Percentiles rank a stretch among this genome's conserved stretches.
Evolutionary conservation across 2,888 invertebrate genomes (phyloP).

Genomic region (Zele albiditarsus): DNA sequence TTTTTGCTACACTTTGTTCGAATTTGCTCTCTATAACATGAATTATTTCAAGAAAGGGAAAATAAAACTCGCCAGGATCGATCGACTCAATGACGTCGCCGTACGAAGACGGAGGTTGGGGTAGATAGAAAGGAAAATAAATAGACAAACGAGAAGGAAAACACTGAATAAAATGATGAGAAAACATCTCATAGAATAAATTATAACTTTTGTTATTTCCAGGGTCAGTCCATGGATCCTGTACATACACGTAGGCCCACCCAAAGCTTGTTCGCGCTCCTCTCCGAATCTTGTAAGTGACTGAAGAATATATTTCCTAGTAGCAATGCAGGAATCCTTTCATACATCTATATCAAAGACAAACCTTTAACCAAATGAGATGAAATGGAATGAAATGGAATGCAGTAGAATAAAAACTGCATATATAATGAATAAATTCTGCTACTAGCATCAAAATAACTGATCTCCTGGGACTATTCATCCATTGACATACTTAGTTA

Average conservation of each 20-base stretch:
- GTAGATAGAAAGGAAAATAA: neutral
- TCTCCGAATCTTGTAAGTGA: conserved; percentile 58
- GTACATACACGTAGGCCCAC: conserved; percentile 47
- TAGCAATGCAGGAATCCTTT: neutral
- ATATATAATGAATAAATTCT: no score
- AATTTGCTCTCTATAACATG: neutral
- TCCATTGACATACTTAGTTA: no score
- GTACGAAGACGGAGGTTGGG: neutral
- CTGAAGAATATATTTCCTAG: conserved; percentile 31
- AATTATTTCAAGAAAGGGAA: neutral
- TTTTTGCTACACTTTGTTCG: neutral
- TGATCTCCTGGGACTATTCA: no score
- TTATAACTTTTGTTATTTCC: conserved; percentile 53
- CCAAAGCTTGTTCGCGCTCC: conserved; percentile 30
- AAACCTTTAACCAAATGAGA: no score
- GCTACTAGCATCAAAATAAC: no score
- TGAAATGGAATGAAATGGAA: no score
- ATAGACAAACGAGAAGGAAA: neutral
- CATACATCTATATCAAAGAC: neutral
- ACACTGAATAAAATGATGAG: neutral
- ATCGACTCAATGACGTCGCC: neutral
- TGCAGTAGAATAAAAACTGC: no score
- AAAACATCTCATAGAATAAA: conserved; percentile 52
- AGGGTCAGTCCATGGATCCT: conserved; percentile 58
- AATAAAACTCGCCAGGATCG: neutral